Conservation (phyloP, 2,888 invertebrate genomes). For the Periphyllus acericola region DNA sequence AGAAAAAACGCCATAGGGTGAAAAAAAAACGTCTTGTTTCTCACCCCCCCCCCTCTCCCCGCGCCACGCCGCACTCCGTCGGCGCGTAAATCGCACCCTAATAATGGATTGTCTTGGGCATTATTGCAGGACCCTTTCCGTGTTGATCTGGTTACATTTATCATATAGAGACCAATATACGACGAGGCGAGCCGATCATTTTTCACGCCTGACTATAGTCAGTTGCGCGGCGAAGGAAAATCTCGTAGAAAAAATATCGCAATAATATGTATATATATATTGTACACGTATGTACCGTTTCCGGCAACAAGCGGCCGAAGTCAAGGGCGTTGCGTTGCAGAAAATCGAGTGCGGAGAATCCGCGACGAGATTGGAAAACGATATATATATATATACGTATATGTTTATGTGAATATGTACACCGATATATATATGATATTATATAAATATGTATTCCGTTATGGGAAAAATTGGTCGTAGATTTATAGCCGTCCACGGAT, state of each 20-base stretch:
- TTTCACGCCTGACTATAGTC: slow-evolving; percentile 52
- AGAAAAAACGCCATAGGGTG: slow-evolving; percentile 38
- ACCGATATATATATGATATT: not conserved
- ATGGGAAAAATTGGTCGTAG: slow-evolving; percentile 49
- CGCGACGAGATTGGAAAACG: slow-evolving; percentile 44
- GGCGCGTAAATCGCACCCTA: slow-evolving; percentile 60
- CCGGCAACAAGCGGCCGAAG: slow-evolving; percentile 41
- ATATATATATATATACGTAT: slow-evolving; percentile 7
- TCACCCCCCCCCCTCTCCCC: not conserved
- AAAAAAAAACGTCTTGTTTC: slow-evolving; percentile 50
- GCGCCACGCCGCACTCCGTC: not conserved
- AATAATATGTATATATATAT: slow-evolving; percentile 17
- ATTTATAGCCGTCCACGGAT: slow-evolving; percentile 52
- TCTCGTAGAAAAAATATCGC: slow-evolving; percentile 8
- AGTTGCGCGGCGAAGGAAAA: slow-evolving; percentile 41
- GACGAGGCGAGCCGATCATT: slow-evolving; percentile 56
- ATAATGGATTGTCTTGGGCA: slow-evolving; percentile 59
- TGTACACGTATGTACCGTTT: not conserved
- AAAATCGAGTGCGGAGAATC: slow-evolving; percentile 7
- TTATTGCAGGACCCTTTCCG: slow-evolving; percentile 53
- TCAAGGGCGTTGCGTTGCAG: slow-evolving; percentile 25
- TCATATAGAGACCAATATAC: slow-evolving; percentile 56
- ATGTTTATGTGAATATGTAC: not conserved
- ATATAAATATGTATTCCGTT: slow-evolving; percentile 28
- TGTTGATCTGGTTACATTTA: slow-evolving; percentile 60